phyloP scores from a whole-genome alignment of 2,113 vertebrate species.

The Cottus gobio region DNA sequence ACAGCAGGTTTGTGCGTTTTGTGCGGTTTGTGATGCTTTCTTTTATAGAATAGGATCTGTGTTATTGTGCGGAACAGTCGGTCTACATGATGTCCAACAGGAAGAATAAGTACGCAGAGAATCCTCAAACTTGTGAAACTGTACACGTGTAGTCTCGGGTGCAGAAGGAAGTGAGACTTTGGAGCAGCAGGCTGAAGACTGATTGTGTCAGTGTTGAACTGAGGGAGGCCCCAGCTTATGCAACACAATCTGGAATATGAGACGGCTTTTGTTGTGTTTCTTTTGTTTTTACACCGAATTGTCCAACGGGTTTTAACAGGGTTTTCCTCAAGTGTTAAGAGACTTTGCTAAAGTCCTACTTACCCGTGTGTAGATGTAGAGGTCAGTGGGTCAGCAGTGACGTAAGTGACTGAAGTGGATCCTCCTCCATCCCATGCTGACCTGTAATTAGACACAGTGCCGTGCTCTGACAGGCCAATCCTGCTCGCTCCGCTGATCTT shows the following conservation, averaged over 20 bases:
- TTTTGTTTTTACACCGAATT: background rate
- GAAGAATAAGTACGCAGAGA: background rate
- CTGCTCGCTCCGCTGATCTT: constrained; percentile 43
- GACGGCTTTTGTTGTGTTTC: background rate
- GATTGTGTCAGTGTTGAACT: constrained; percentile 16
- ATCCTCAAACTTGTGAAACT: background rate
- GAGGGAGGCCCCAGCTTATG: constrained; percentile 4
- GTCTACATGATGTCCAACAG: background rate
- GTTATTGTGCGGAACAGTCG: background rate
- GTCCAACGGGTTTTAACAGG: background rate
- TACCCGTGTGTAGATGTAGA: background rate
- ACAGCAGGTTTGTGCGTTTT: background rate
- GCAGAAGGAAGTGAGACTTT: constrained; percentile 12
- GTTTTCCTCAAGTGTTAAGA: background rate
- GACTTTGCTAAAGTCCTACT: background rate
- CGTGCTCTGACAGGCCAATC: constrained; percentile 30
- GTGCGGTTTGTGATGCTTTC: background rate
- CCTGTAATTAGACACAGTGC: constrained; percentile 55
- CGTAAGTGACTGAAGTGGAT: constrained; percentile 28
- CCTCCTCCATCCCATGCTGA: constrained; percentile 21
- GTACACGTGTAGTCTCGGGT: background rate
- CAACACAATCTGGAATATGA: constrained; percentile 17
- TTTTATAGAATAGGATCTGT: background rate
- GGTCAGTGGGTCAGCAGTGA: constrained; percentile 49
- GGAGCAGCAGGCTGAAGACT: background rate